Conservation (phyloP, 2,888 invertebrate genomes). For the Polyommatus icarus region DNA sequence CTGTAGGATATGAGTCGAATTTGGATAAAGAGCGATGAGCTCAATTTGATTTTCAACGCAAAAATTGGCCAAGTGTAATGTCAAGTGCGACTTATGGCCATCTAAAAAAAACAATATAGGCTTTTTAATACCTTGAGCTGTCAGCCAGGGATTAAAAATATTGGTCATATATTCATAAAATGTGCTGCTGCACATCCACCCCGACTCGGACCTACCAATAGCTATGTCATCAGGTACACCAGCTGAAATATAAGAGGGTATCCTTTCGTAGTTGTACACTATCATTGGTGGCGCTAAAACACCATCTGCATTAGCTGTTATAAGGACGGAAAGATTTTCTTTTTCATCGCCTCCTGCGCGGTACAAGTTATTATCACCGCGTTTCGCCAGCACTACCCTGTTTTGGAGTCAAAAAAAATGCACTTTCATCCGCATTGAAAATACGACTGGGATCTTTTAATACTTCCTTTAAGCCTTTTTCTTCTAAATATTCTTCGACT, state of each 20-base stretch:
- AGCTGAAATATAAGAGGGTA: slow-evolving; percentile 33
- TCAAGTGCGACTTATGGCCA: slow-evolving; percentile 1
- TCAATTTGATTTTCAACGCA: slow-evolving; percentile 7
- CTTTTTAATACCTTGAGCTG: neutral
- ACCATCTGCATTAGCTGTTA: slow-evolving; percentile 39
- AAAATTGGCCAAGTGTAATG: slow-evolving; percentile 18
- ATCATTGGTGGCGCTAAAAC: slow-evolving; percentile 36
- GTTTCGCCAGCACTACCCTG: slow-evolving; percentile 38
- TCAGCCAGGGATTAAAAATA: too few species aligned
- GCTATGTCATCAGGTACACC: slow-evolving; percentile 33
- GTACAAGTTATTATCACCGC: slow-evolving; percentile 39
- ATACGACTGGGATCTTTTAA: slow-evolving; percentile 14
- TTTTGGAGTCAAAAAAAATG: slow-evolving; percentile 38
- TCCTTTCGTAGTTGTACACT: slow-evolving; percentile 34
- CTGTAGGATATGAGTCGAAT: slow-evolving; percentile 24
- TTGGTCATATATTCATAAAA: too few species aligned
- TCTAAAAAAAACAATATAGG: slow-evolving; percentile 25
- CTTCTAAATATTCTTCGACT: slow-evolving; percentile 16
- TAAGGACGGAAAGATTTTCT: slow-evolving; percentile 39
- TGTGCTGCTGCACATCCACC: slow-evolving; percentile 33
- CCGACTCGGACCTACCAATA: slow-evolving; percentile 34
- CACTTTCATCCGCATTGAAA: slow-evolving; percentile 36
- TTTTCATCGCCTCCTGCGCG: slow-evolving; percentile 39
- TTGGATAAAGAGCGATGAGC: slow-evolving; percentile 6
- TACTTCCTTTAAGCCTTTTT: slow-evolving; percentile 20